These are phyloP conservation scores for Rhingia campestris DNA, from an alignment of 2,888 invertebrate genomes.

Conservation along the genomic window DNA sequence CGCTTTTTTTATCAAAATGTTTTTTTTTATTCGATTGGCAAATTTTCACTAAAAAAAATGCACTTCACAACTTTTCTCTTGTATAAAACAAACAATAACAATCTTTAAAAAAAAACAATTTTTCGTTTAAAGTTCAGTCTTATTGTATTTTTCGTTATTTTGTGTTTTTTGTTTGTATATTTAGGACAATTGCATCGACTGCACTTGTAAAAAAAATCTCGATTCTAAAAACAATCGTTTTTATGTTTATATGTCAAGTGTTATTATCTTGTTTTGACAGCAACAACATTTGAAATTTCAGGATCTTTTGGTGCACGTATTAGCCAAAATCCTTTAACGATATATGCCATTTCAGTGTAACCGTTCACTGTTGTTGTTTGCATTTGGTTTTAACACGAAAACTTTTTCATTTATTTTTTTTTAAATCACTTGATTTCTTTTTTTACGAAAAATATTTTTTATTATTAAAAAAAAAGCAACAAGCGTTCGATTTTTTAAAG, in stretches of 20 bases:
- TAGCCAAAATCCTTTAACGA: slow-evolving; percentile 58
- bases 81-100: neutral
- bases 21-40: slow-evolving; percentile 12
- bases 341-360: slow-evolving; percentile 61
- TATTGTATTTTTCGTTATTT: neutral
- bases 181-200: slow-evolving; percentile 57
- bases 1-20: slow-evolving; percentile 11
- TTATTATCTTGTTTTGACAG: slow-evolving; percentile 33
- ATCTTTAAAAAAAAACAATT: neutral
- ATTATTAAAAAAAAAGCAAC: slow-evolving; percentile 7
- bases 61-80: neutral
- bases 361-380: slow-evolving; percentile 35
- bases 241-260: neutral
- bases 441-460: neutral
- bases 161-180: neutral
- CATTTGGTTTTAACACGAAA: slow-evolving; percentile 32
- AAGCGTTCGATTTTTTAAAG: slow-evolving; percentile 10
- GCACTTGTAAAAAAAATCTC: slow-evolving; percentile 1
- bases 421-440: slow-evolving; percentile 22
- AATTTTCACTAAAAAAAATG: slow-evolving; percentile 45
- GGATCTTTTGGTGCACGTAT: slow-evolving; percentile 61
- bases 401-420: neutral
- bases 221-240: neutral
- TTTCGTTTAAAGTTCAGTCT: slow-evolving; percentile 51
- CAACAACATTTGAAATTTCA: slow-evolving; percentile 28